phyloP scores from a whole-genome alignment of 2,113 vertebrate species.

The Melanerpes aurifrons region DNA sequence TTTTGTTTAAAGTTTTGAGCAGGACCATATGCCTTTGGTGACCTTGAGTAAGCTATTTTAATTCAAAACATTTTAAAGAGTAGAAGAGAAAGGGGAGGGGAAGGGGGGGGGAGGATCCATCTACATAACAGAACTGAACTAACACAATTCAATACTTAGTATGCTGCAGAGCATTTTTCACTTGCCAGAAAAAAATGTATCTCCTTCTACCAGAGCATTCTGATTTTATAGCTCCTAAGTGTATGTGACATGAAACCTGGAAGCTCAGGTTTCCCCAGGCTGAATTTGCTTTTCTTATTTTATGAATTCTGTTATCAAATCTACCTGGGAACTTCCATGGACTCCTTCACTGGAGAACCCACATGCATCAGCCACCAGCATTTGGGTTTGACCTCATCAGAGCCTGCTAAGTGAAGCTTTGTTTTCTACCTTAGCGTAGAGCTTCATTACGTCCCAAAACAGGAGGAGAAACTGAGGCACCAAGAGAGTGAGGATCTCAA shows the following conservation, averaged over 20 bases:
- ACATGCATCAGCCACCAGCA: neutral
- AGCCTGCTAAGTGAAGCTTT: neutral
- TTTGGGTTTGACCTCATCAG: slow-evolving; percentile 1
- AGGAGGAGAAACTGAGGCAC: neutral
- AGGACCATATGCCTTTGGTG: slow-evolving; percentile 85
- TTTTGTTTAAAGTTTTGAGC: slow-evolving; percentile 88
- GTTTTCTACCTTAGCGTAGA: neutral
- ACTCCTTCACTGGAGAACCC: neutral
- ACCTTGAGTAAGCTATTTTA: slow-evolving; percentile 88
- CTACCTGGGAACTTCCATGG: neutral
- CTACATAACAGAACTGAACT: slow-evolving; percentile 67
- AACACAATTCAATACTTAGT: slow-evolving; percentile 43
- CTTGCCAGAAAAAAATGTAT: slow-evolving; percentile 2
- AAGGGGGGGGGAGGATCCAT: slow-evolving; percentile 31
- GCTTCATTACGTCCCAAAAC: slow-evolving; percentile 24
- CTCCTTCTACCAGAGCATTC: neutral
- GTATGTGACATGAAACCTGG: slow-evolving; percentile 4
- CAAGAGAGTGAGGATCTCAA: neutral
- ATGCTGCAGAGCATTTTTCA: neutral
- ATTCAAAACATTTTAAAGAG: slow-evolving; percentile 85
- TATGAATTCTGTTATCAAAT: slow-evolving; percentile 43
- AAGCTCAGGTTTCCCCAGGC: slow-evolving; percentile 50
- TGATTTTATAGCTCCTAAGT: slow-evolving; percentile 36
- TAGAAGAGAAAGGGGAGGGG: slow-evolving; percentile 27
- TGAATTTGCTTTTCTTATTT: slow-evolving; percentile 60